Evolutionary conservation across 2,113 vertebrate genomes (phyloP).

Genomic region (Daboia siamensis): DNA sequence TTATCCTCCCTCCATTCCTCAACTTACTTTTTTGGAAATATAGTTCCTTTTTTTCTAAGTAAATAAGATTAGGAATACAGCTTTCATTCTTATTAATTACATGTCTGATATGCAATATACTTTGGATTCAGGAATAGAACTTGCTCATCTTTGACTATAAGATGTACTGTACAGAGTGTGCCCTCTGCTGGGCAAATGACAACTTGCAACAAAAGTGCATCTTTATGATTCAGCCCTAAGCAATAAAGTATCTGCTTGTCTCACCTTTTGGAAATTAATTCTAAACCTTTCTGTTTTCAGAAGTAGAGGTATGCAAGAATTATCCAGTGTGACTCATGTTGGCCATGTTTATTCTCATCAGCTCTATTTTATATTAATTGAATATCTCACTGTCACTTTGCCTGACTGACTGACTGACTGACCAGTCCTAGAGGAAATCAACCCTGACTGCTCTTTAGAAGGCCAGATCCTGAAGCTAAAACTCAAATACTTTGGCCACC

Average conservation of each 20-base stretch:
- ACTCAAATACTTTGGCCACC: too few species aligned
- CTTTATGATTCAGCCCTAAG: background rate
- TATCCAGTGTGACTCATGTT: background rate
- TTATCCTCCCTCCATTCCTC: too few species aligned
- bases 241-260: background rate
- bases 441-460: too few species aligned
- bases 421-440: too few species aligned
- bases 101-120: background rate
- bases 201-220: background rate
- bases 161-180: background rate
- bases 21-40: background rate
- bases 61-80: background rate
- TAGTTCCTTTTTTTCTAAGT: background rate
- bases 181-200: slow-evolving; percentile 14
- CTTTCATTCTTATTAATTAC: background rate
- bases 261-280: background rate
- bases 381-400: background rate
- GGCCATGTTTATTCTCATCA: background rate
- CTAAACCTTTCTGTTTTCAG: background rate
- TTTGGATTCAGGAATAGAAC: background rate
- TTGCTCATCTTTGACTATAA: background rate
- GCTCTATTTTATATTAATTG: background rate
- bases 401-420: background rate
- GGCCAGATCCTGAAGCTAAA: too few species aligned
- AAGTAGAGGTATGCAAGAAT: rapidly evolving